Evolutionary conservation across 2,888 invertebrate species (phyloP).

Genomic region (Allophyes oxyacanthae): DNA sequence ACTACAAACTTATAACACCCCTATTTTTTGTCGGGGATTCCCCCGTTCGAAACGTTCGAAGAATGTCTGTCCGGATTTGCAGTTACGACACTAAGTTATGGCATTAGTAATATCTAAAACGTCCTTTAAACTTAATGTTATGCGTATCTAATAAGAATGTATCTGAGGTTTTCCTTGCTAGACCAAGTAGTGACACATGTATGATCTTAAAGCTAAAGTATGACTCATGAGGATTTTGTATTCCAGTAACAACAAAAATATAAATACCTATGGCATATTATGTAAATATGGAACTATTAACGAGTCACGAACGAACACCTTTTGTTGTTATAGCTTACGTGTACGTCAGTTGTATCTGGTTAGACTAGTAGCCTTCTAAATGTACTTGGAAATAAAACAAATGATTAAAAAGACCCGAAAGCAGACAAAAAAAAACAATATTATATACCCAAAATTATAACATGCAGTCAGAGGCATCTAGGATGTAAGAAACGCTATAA

Average conservation of each 20-base stretch:
- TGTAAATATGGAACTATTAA: not conserved
- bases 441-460: no score
- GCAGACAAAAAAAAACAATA: no score
- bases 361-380: no score
- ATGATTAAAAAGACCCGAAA: no score
- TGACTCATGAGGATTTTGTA: constrained; percentile 33
- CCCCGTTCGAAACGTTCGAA: no score
- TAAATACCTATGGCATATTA: constrained; percentile 4
- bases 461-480: no score
- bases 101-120: constrained; percentile 12
- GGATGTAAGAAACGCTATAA: no score
- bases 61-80: not conserved
- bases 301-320: constrained; percentile 2
- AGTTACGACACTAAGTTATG: constrained; percentile 15
- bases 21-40: no score
- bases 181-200: constrained; percentile 26
- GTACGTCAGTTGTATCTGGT: no score
- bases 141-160: constrained; percentile 13
- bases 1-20: no score
- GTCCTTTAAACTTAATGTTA: constrained; percentile 12
- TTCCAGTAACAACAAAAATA: constrained; percentile 19
- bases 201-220: constrained; percentile 13
- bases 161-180: constrained; percentile 44
- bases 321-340: no score
- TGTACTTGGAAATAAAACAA: no score